Conservation (phyloP, 53 echinoderm and acorn worm genomes). For the Luidia sarsii region DNA sequence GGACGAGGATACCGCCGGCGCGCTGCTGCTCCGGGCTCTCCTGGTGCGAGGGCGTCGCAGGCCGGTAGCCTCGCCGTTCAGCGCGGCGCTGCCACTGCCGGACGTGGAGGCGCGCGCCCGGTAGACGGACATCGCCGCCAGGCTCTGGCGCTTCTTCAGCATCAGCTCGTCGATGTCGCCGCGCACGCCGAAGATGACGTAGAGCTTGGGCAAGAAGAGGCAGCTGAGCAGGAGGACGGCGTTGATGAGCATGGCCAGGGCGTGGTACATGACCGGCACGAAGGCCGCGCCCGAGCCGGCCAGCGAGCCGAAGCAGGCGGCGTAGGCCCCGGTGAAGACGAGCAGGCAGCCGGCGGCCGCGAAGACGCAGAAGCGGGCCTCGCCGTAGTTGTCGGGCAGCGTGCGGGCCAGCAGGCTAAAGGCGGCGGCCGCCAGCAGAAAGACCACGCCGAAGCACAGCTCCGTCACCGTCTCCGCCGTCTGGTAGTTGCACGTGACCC, state of each 20-base stretch:
- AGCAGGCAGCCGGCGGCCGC: slow-evolving; percentile 42
- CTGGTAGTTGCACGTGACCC: slow-evolving; percentile 63
- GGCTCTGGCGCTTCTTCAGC: slow-evolving; percentile 43
- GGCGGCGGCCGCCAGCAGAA: slow-evolving; percentile 64
- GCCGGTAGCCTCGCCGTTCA: background rate
- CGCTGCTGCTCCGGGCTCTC: slow-evolving; percentile 5
- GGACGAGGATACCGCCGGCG: background rate
- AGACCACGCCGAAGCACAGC: slow-evolving; percentile 63
- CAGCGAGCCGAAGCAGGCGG: slow-evolving; percentile 14
- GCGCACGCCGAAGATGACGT: slow-evolving; percentile 57
- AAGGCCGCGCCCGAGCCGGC: background rate
- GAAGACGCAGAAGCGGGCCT: slow-evolving; percentile 74
- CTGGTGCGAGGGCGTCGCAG: slow-evolving; percentile 2
- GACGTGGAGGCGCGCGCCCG: slow-evolving; percentile 18
- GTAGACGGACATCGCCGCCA: slow-evolving; percentile 19
- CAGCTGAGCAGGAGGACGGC: slow-evolving; percentile 64
- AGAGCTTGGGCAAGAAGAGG: slow-evolving; percentile 69
- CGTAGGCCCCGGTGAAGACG: slow-evolving; percentile 38
- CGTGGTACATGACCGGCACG: slow-evolving; percentile 52
- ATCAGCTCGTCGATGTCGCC: slow-evolving; percentile 48
- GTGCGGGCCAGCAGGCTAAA: slow-evolving; percentile 79
- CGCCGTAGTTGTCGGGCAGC: slow-evolving; percentile 91
- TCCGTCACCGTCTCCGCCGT: slow-evolving; percentile 63
- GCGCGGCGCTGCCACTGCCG: background rate
- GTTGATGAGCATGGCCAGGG: slow-evolving; percentile 56